Evolutionary conservation across 1,140 invertebrate species (phyloP), one percentile per base, ranked within the genome.

Genomic region (Sitobion miscanthi): DNA sequence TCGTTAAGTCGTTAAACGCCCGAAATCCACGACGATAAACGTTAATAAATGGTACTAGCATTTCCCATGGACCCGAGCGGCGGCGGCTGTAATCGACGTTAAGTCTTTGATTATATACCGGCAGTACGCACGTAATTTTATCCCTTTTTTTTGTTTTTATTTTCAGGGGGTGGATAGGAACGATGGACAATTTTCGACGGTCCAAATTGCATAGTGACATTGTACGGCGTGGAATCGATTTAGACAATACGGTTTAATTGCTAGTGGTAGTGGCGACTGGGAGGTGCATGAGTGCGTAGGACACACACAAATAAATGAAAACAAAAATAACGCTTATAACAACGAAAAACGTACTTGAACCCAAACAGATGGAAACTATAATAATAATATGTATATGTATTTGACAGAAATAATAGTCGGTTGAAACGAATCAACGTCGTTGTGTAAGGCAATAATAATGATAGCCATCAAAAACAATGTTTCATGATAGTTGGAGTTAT

Each of bases 1-100:
- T 93, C 91, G 91, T 93, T 93, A 93, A 93, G 91, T 93, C 91
- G 91, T 93, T 85, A 93, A 86, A 93, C 49, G 77, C 91, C 82
- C 91, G 49, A 86, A 86, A 92, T 52, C 77, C 91, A 52, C 91
- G 49, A 82, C 91, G 91, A 93, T 93, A 93, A 93, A 93, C 91
- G 91, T 85, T 93, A 93, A 57, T 93, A 86, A 93, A 93, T 83
- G 91, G 35, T 30, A 14, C 82, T 83, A 38, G 20, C 35, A 49
- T 85, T 93, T 93, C 91, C 82, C 91, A 93, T 93, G 82, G 69
- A 83, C 77, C 90, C 23, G 25, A 38, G n/a, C n/a, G 25, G 62
- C 88, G n/a, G 25, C 11, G 49, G 42, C 30, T 23, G 38, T 93
- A 93, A 93, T 93, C 77, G 91, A 93, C 82, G 91, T 69, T 90